Conservation (phyloP, 2,888 invertebrate genomes). For the Tricholauxania praeusta region DNA sequence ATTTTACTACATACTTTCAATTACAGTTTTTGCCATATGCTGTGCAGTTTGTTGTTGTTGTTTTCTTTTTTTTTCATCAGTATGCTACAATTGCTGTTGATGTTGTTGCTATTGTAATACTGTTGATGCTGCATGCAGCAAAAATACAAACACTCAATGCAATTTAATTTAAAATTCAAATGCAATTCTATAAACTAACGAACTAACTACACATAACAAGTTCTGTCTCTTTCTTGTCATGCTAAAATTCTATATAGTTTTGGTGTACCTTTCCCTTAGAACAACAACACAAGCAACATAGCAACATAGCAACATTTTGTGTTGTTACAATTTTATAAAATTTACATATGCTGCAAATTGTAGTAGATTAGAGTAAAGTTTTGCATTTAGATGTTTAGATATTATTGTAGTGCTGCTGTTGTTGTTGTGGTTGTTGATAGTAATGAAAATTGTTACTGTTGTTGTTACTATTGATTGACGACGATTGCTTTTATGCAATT, state of each 20-base stretch:
- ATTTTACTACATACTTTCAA: not conserved
- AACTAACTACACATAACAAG: not conserved
- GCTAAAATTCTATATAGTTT: too few relatives aligned
- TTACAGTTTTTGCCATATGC: constrained; percentile 5
- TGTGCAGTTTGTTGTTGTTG: too few relatives aligned
- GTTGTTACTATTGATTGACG: not conserved
- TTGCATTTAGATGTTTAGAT: constrained; percentile 1
- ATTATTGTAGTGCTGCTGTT: not conserved
- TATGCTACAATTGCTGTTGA: not conserved
- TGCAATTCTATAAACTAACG: constrained; percentile 1
- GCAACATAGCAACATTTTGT: not conserved
- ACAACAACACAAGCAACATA: not conserved
- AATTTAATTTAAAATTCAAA: constrained; percentile 25
- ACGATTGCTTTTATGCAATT: constrained; percentile 10
- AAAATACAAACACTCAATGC: constrained; percentile 22
- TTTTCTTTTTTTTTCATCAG: not conserved
- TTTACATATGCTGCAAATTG: constrained; percentile 10
- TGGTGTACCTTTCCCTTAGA: too few relatives aligned
- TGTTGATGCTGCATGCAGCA: not conserved
- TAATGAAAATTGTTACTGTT: not conserved
- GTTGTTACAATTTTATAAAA: constrained; percentile 1
- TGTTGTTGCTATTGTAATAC: not conserved
- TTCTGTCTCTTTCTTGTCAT: too few relatives aligned
- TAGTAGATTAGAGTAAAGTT: constrained; percentile 4
- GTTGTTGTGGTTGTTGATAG: too few relatives aligned